Evolutionary conservation across 2,113 vertebrate species (phyloP), one percentile per base, ranked within the genome.

Genomic region (Zosterops pallidus): DNA sequence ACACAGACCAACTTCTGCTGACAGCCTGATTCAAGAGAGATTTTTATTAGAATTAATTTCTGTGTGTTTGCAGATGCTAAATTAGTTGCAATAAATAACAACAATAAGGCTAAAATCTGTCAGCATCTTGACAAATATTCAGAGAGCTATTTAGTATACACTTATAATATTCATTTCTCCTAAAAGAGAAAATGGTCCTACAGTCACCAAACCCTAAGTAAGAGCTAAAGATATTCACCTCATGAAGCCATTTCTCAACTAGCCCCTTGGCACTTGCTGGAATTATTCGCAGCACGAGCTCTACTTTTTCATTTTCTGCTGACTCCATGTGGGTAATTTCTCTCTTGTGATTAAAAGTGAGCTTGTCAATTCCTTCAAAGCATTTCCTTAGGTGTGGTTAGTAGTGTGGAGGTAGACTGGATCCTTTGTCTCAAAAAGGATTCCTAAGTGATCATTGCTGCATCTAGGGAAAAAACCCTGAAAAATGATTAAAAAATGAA

Each of bases 141-240:
- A 47, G 90, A 96, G 72, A 85, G 29, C 62, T 76, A 86, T 94
- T 96, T 90, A 86, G 76, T 92, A 97, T 72, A 96, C 22, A 8
- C 56, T 95, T 95, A 86, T 24, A 95, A 95, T 86, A 94, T 85
- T 96, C 95, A 96, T 96, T 25, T 44, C 86, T 97, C 95, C 97
- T 98, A 93, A 97, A 98, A 98, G 97, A 97, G 95, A 97, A 97
- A 97, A 96, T 95, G 88, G 97, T 98, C 96, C 97, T 59, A 95
- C 22, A 92, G 95, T 96, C 97, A 96, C 93, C 97, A 96, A 98
- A 97, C 85, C 96, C 97, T 97, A 97, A 98, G 97, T 97, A 98
- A 97, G 92, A 97, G 96, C 97, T 98, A 97, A 98, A 96, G 94
- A 97, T 97, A 98, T 98, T 98, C 98, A 98, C 98, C 98, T 98